These are phyloP conservation scores for Coptodon rendalli DNA, from an alignment of 2,113 vertebrate genomes.

Conservation along the genomic window DNA sequence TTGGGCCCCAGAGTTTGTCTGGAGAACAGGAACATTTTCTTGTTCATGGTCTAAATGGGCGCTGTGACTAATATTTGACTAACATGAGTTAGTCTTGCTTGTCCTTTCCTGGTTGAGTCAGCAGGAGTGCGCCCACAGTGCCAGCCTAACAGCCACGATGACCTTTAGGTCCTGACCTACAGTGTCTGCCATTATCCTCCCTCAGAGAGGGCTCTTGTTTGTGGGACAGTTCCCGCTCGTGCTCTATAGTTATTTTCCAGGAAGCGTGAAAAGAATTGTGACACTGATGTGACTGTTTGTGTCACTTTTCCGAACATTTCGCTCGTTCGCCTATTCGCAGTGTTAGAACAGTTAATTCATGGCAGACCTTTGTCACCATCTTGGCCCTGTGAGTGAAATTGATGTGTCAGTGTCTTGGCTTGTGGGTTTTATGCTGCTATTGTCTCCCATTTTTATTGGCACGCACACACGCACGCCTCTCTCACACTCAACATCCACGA, in stretches of 20 bases:
- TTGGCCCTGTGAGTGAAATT: neutral
- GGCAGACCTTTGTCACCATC: neutral
- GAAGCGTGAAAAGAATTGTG: slow-evolving; percentile 53
- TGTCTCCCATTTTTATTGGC: neutral
- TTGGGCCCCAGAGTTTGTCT: neutral
- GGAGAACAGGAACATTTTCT: slow-evolving; percentile 17
- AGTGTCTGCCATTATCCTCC: slow-evolving; percentile 58
- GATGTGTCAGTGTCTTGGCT: slow-evolving; percentile 3
- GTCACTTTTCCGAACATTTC: slow-evolving; percentile 46
- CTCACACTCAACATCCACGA: neutral
- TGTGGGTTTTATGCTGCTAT: neutral
- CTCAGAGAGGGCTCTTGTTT: slow-evolving; percentile 52
- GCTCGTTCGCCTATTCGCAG: neutral
- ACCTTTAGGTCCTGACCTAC: slow-evolving; percentile 42
- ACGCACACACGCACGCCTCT: neutral
- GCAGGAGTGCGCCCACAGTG: neutral
- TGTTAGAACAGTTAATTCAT: slow-evolving; percentile 23
- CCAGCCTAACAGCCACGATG: slow-evolving; percentile 38
- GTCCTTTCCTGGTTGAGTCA: slow-evolving; percentile 37
- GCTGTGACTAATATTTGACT: slow-evolving; percentile 69
- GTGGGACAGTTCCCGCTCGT: slow-evolving; percentile 40
- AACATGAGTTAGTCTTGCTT: slow-evolving; percentile 36
- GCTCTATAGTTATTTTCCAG: slow-evolving; percentile 33
- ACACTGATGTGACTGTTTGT: slow-evolving; percentile 5
- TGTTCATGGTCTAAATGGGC: slow-evolving; percentile 14